Conservation (phyloP, 2,113 vertebrate genomes). For the Phaethornis superciliosus region DNA sequence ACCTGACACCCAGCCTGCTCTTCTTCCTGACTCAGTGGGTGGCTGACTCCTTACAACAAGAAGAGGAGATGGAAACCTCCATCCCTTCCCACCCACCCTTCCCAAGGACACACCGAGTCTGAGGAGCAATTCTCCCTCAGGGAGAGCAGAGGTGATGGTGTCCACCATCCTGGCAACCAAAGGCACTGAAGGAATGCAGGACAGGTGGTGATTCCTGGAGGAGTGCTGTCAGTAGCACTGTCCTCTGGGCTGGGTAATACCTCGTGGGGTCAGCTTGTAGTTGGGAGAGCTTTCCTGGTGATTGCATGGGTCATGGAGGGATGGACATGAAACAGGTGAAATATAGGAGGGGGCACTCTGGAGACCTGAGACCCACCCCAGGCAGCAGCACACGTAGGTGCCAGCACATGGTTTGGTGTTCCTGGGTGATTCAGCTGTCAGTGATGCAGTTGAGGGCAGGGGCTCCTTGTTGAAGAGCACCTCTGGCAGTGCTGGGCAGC, state of each 20-base stretch:
- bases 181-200: not conserved
- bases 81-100: not conserved
- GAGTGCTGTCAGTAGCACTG: fast-evolving
- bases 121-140: not conserved
- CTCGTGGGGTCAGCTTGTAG: fast-evolving
- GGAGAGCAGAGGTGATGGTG: not conserved
- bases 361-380: fast-evolving
- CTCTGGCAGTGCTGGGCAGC: not conserved
- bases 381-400: fast-evolving
- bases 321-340: fast-evolving
- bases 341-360: not conserved
- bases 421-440: fast-evolving
- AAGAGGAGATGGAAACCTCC: not conserved
- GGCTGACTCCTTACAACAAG: not conserved
- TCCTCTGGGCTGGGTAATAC: not conserved
- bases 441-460: fast-evolving
- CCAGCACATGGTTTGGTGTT: fast-evolving
- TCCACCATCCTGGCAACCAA: not conserved
- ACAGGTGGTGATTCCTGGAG: not conserved
- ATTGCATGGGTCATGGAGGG: not conserved
- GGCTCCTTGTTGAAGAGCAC: not conserved
- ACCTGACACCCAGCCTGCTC: not conserved
- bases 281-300: not conserved
- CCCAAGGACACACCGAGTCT: fast-evolving
- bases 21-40: fast-evolving